These are phyloP conservation scores for Bombylius discolor DNA, from an alignment of 2,888 invertebrate species.

Conservation along the genomic window DNA sequence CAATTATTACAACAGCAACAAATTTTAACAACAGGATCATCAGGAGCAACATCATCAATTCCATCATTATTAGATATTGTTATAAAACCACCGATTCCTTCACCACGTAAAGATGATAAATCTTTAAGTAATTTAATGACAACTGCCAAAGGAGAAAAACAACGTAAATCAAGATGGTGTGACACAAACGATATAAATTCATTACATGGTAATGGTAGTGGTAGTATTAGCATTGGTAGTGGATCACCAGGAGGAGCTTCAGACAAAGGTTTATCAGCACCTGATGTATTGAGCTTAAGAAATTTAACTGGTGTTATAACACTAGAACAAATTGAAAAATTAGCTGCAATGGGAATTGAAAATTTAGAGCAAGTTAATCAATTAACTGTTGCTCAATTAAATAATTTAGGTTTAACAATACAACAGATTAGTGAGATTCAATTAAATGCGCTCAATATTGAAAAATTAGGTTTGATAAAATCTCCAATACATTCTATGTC, in stretches of 20 bases:
- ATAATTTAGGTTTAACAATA: slow-evolving; percentile 46
- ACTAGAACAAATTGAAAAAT: slow-evolving; percentile 44
- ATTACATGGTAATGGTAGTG: background rate
- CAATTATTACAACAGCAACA: slow-evolving; percentile 20
- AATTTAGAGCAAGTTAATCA: slow-evolving; percentile 49
- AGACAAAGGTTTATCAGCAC: slow-evolving; percentile 6
- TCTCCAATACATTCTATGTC: background rate
- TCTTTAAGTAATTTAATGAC: slow-evolving; percentile 20
- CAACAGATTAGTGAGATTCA: slow-evolving; percentile 50
- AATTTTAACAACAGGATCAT: slow-evolving; percentile 2
- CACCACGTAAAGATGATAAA: slow-evolving; percentile 23
- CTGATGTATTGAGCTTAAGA: slow-evolving; percentile 42
- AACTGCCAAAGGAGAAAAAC: slow-evolving; percentile 22
- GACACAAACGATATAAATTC: slow-evolving; percentile 15
- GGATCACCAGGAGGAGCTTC: slow-evolving; percentile 16
- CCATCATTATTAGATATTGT: slow-evolving; percentile 34
- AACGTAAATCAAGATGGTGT: slow-evolving; percentile 34
- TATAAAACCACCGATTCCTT: slow-evolving; percentile 24
- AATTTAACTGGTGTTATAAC: slow-evolving; percentile 46
- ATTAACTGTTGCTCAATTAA: slow-evolving; percentile 46
- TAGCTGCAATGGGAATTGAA: slow-evolving; percentile 45
- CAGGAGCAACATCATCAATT: slow-evolving; percentile 14
- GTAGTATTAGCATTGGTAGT: background rate
- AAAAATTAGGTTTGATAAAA: slow-evolving; percentile 38
- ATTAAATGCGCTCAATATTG: slow-evolving; percentile 46